Base-by-base conservation (phyloP, 2,113 vertebrate genomes). In the Condylura cristata region DNA sequence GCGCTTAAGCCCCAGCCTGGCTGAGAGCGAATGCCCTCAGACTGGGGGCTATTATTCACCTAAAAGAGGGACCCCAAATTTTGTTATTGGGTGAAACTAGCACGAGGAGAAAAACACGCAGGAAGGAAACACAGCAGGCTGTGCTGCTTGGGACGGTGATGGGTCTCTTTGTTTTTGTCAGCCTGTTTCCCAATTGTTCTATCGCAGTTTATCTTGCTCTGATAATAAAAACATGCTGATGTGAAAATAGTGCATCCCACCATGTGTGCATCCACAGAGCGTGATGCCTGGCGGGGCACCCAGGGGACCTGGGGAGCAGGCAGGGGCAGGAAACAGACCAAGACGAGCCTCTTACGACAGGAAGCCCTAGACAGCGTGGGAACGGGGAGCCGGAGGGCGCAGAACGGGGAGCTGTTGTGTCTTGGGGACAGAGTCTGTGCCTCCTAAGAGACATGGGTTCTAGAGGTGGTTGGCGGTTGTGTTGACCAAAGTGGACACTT, bases 131-230 rank as follows among this genome's bases (percentile, higher is more conserved):
- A 53, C n/a, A 60, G n/a, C 8, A 4, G 32, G 37, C 3, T 5
- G n/a, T 66, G 3, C 6, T n/a, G 63, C 78, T 56, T 7, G 1
- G 39, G 46, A 46, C 39, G 8, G 78, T 44, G 65, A 26, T 2
- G 16, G 61, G 74, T 24, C 22, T 26, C 26, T 26, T 68, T 44
- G 39, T 37, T 63, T 37, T 11, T 48, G 46, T 56, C 10, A 78
- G 80, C 70, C 75, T 82, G 46, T 51, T 66, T 83, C 51, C 85
- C 56, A 78, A 89, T 71, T 28, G 76, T 66, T 34, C 80, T 17
- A 56, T 30, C 24, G 51, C 6, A 18, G 44, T 34, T 82, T 83
- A 20, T 75, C 63, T 53, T 65, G 41, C 24, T 63, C 56, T 48
- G 56, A 82, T 34, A 46, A 51, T 48, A 80, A 95, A 88, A 48